Percentiles rank a stretch among this genome's conserved stretches.
Conservation (phyloP, 2,113 vertebrate species). For the Montifringilla adamsi region DNA sequence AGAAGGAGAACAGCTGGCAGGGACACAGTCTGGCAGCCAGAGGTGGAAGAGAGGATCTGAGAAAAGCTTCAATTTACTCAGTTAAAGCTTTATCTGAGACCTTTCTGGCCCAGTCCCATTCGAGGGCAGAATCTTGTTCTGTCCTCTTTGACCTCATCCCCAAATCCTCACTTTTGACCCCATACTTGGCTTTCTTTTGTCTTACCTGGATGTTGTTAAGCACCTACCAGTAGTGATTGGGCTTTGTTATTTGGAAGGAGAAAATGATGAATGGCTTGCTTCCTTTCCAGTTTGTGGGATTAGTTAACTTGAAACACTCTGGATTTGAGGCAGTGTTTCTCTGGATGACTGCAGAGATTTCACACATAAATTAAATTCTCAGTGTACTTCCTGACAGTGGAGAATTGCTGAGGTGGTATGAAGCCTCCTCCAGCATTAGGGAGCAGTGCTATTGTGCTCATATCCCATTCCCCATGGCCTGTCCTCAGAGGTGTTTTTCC, state of each 20-base stretch:
- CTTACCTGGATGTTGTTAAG: not conserved
- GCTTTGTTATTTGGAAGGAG: not conserved
- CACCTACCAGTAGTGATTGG: not conserved
- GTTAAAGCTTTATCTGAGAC: not conserved
- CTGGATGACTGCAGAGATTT: not conserved
- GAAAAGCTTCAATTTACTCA: not conserved
- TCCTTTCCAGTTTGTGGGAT: not conserved
- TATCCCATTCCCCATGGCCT: not conserved
- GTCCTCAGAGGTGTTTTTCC: not conserved
- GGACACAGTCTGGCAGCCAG: not conserved
- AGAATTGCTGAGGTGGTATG: not conserved
- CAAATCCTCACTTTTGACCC: not conserved
- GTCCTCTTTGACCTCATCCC: not conserved
- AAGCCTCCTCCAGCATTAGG: not conserved
- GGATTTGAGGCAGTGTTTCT: not conserved
- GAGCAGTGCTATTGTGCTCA: not conserved
- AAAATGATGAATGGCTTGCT: not conserved
- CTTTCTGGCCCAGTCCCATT: not conserved
- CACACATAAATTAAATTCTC: not conserved
- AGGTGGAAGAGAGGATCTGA: not conserved
- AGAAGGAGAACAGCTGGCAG: not conserved
- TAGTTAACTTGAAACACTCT: not conserved
- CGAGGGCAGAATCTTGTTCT: not conserved
- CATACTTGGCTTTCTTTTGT: not conserved
- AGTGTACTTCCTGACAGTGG: fast-evolving